A percentile compares a stretch with the other conserved stretches of the same genome.
Conservation (phyloP, 2,113 vertebrate genomes). For the Thalassoma bifasciatum region DNA sequence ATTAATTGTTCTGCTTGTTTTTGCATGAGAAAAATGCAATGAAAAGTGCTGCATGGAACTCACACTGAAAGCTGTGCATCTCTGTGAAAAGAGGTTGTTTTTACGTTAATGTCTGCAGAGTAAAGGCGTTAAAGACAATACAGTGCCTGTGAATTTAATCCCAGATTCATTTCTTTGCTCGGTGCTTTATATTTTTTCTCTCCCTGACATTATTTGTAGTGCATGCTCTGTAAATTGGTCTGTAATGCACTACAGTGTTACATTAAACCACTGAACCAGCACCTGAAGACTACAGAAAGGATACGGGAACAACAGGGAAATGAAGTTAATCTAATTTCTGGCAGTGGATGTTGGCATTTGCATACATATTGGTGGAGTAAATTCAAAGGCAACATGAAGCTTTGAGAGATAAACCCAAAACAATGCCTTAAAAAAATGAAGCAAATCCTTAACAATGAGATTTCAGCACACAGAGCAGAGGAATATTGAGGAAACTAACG, state of each 20-base stretch:
- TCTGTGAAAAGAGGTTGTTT: conserved; percentile 1
- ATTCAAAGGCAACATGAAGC: conserved; percentile 69
- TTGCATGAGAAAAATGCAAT: background rate
- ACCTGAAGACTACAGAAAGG: conserved; percentile 52
- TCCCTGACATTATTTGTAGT: conserved; percentile 34
- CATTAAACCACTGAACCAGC: conserved; percentile 57
- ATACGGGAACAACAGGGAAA: conserved; percentile 56
- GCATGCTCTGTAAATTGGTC: conserved; percentile 48
- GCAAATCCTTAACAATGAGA: conserved; percentile 55
- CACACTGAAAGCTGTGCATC: background rate
- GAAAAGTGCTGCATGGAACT: background rate
- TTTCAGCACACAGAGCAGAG: conserved; percentile 36
- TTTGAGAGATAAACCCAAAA: conserved; percentile 66
- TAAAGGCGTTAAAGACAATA: background rate
- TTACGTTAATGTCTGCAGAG: background rate
- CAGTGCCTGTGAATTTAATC: conserved; percentile 32
- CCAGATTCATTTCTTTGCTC: conserved; percentile 29
- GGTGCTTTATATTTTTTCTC: conserved; percentile 18
- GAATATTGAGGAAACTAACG: conserved; percentile 12
- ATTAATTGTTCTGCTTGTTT: background rate
- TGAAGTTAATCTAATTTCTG: conserved; percentile 72
- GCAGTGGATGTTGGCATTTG: conserved; percentile 70
- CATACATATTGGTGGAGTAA: conserved; percentile 79
- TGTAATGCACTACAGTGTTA: conserved; percentile 51
- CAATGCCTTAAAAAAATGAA: conserved; percentile 58